phyloP scores from a whole-genome alignment of 1,140 invertebrate genomes.

The Papilio helenus region DNA sequence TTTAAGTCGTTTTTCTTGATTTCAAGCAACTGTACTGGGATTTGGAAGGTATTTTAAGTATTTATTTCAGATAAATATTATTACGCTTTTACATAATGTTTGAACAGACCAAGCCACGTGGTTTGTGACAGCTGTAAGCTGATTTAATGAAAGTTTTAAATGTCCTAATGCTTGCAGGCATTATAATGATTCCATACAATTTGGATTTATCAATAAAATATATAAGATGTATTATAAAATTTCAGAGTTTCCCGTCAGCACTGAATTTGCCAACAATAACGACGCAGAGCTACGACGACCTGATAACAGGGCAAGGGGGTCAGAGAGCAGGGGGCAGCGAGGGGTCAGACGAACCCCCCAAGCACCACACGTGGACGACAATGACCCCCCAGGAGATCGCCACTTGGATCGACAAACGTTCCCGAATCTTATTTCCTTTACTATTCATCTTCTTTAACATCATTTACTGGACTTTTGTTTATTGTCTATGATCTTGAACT shows the following conservation, averaged over 20 bases:
- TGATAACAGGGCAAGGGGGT: slow-evolving; percentile 71
- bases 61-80: background rate
- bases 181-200: too few species aligned
- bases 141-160: too few species aligned
- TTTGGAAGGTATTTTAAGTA: background rate
- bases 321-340: slow-evolving; percentile 64
- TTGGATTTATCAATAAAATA: background rate
- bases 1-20: slow-evolving; percentile 4
- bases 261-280: slow-evolving; percentile 86
- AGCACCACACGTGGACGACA: slow-evolving; percentile 87
- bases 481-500: slow-evolving; percentile 67
- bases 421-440: slow-evolving; percentile 90
- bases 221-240: slow-evolving; percentile 42
- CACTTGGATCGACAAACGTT: slow-evolving; percentile 92
- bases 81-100: background rate
- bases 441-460: slow-evolving; percentile 92
- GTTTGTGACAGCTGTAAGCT: background rate
- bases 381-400: slow-evolving; percentile 94
- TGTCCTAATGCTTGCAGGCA: too few species aligned
- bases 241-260: slow-evolving; percentile 86
- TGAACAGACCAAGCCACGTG: background rate
- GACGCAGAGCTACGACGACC: slow-evolving; percentile 85
- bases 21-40: background rate
- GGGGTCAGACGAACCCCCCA: slow-evolving; percentile 69
- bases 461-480: slow-evolving; percentile 93